Percentiles rank a stretch among this genome's conserved stretches.
phyloP scores from a whole-genome alignment of 2,888 invertebrate genomes.

The Penaeus monodon region DNA sequence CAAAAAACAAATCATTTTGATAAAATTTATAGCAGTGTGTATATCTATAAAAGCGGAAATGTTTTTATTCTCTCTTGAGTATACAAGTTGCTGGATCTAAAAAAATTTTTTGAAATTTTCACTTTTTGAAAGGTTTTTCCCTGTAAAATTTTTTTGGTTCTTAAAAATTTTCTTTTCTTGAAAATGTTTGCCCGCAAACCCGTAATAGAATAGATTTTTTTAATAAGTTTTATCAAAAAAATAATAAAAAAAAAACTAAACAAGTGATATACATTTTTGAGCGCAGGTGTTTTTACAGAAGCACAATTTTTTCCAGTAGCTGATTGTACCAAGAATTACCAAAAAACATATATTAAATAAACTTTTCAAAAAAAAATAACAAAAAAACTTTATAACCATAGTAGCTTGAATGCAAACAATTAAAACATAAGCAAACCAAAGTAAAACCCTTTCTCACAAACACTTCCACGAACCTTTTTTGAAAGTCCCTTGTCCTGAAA shows the following conservation, averaged over 20 bases:
- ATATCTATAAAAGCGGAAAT: neutral
- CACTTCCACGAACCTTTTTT: slow-evolving; percentile 48
- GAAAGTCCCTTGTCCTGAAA: slow-evolving; percentile 56
- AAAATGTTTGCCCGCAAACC: slow-evolving; percentile 54
- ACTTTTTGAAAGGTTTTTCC: slow-evolving; percentile 51
- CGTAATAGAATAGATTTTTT: neutral
- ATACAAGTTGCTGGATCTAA: slow-evolving; percentile 46
- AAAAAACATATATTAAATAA: no score
- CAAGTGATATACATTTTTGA: no score
- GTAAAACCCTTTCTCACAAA: slow-evolving; percentile 42
- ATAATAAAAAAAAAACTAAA: no score
- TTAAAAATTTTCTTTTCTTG: slow-evolving; percentile 42
- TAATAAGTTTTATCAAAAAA: no score
- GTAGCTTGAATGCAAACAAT: no score
- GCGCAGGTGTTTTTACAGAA: no score
- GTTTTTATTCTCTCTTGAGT: slow-evolving; percentile 42
- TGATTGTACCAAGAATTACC: no score
- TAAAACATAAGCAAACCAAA: neutral
- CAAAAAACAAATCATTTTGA: neutral
- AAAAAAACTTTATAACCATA: no score
- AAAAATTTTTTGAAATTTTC: slow-evolving; percentile 45
- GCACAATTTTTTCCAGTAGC: no score
- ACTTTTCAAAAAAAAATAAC: no score
- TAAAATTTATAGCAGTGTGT: neutral
- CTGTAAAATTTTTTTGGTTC: slow-evolving; percentile 49